A percentile compares a stretch with the other conserved stretches of the same genome.
These are phyloP conservation scores for Dromius quadrimaculatus DNA, from an alignment of 2,888 invertebrate species.

Conservation along the genomic window DNA sequence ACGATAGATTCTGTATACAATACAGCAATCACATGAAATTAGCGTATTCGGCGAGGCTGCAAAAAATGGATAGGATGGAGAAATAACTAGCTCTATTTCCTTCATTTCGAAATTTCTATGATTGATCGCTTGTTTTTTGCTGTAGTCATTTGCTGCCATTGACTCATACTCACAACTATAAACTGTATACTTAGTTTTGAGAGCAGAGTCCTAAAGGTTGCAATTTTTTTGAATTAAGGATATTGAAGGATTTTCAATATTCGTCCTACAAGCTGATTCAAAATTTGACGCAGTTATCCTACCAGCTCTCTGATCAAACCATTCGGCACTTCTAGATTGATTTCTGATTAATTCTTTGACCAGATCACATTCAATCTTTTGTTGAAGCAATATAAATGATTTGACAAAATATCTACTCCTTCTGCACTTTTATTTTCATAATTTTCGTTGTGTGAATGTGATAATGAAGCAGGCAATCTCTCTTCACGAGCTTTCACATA, in stretches of 20 bases:
- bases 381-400: not conserved
- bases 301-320: not conserved
- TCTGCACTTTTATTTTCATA: not conserved
- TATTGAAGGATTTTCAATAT: not conserved
- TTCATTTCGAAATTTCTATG: conserved; percentile 6
- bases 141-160: conserved; percentile 8
- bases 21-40: conserved; percentile 7
- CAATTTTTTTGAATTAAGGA: not conserved
- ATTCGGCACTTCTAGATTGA: not conserved
- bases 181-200: not conserved
- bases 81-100: not conserved
- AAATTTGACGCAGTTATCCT: not conserved
- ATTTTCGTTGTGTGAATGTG: not conserved
- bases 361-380: not conserved
- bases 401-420: not conserved
- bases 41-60: not conserved
- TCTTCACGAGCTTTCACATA: not conserved
- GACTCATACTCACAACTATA: not conserved
- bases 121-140: not conserved
- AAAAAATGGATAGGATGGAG: not conserved
- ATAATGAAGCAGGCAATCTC: not conserved
- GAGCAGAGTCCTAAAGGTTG: not conserved
- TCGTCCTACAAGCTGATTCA: not conserved
- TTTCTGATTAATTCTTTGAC: not conserved
- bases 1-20: not conserved